Base-by-base conservation (phyloP, 2,113 vertebrate species). In the Podocnemis expansa region DNA sequence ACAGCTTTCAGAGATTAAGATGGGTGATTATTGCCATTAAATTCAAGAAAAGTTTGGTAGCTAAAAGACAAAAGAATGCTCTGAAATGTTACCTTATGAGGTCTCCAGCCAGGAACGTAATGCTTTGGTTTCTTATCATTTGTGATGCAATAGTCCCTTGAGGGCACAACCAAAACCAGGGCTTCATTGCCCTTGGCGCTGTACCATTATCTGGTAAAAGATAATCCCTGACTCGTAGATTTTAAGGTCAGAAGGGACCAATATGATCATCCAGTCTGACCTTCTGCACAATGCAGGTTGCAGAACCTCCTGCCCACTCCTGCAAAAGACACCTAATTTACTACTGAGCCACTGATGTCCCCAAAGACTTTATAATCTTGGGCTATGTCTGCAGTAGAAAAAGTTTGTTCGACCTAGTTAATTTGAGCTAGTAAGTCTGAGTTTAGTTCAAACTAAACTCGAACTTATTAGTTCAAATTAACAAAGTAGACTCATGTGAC, bases 151-250 rank as follows among this genome's bases (percentile, higher is more conserved):
- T 19, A 82, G 41, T 79, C 80, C 1, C 75, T 87, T 73, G 22
- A 80, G 45, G 55, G 55, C 54, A 83, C 58, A 75, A 85, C 80
- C 80, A 70, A 89, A 91, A 94, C 93, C 85, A 56, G 81, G 55
- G 25, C 58, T 29, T 45, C 8, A 41, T 41, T 27, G 9, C 1
- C 4, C 7, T 10, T 16, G 1, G 49, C 16, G 0, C 5, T 41
- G 43, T 24, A 41, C 3, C 29, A 67, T 29, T 7, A 27, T 60
- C 81, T 45, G 87, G 67, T 16, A 43, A 58, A 41, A 80, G 24
- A 5, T n/a, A 41, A 55, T 25, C 78, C 73, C 38, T 43, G 70
- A 41, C 38, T 10, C 70, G 41, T 22, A 41, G 22, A 1, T 43
- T 85, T 88, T 19, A 11, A 47, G 47, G 47, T 47, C 47, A 47